Evolutionary conservation across 2,113 vertebrate genomes (phyloP).

Genomic region (Eleginops maclovinus): DNA sequence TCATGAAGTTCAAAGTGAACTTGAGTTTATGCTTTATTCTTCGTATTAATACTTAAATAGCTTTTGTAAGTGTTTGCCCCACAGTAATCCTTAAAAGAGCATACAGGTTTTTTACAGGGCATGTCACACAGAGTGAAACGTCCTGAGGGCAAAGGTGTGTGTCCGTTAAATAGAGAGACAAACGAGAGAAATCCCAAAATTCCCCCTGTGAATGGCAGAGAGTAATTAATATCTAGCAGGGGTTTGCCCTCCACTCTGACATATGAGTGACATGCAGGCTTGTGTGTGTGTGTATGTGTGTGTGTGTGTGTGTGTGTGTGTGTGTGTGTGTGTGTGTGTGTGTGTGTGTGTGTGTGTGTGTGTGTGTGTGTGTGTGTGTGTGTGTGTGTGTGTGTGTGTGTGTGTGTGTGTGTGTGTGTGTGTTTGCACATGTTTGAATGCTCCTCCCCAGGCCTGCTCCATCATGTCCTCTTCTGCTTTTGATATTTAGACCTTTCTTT

Average conservation of each 20-base stretch:
- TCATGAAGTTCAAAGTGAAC: constrained; percentile 26
- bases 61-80: constrained; percentile 8
- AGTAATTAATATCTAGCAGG: constrained; percentile 73
- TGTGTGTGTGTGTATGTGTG: constrained; percentile 32
- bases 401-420: constrained; percentile 33
- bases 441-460: constrained; percentile 66
- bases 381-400: constrained; percentile 34
- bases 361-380: constrained; percentile 15
- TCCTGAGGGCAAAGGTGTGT: constrained; percentile 59
- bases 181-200: constrained; percentile 69
- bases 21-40: constrained; percentile 19
- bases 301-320: constrained; percentile 25
- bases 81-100: constrained; percentile 13
- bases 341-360: constrained; percentile 3
- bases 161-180: constrained; percentile 51
- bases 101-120: constrained; percentile 14
- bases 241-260: constrained; percentile 67
- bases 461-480: constrained; percentile 65
- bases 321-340: background rate
- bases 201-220: constrained; percentile 56
- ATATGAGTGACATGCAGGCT: constrained; percentile 65
- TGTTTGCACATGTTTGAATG: constrained; percentile 62
- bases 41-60: constrained; percentile 40
- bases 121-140: background rate
- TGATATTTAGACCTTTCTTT: constrained; percentile 56